Evolutionary conservation across 2,113 vertebrate genomes (phyloP).

Genomic region (Orthonyx spaldingii): DNA sequence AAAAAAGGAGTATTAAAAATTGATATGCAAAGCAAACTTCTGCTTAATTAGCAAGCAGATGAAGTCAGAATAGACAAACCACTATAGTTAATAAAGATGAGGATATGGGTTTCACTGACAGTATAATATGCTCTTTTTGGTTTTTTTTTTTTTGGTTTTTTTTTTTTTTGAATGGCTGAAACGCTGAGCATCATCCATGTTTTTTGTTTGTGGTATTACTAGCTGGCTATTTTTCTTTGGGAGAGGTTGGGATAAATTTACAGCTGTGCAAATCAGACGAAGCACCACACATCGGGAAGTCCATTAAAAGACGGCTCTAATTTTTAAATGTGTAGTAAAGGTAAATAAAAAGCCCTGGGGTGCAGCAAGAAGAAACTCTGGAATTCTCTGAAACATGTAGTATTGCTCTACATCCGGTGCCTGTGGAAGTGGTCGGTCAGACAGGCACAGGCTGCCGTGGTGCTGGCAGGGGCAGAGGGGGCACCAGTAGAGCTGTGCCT

Average conservation of each 20-base stretch:
- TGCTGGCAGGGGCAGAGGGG: fast-evolving
- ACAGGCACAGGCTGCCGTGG: fast-evolving
- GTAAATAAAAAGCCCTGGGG: not conserved
- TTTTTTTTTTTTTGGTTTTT: no score
- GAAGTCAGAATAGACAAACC: conserved; percentile 37
- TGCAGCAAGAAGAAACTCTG: not conserved
- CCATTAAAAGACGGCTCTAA: not conserved
- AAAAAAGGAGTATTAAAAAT: conserved; percentile 69
- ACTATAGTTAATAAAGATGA: conserved; percentile 10
- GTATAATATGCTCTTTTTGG: not conserved
- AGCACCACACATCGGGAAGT: not conserved
- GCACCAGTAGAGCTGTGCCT: not conserved
- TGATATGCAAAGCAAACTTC: conserved; percentile 67
- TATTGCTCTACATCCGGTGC: fast-evolving
- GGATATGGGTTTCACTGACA: not conserved
- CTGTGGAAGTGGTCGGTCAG: fast-evolving
- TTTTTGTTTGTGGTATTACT: not conserved
- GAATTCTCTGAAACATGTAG: not conserved
- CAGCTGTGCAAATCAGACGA: not conserved
- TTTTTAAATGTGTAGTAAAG: not conserved
- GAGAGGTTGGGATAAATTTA: not conserved
- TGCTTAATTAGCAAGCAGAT: conserved; percentile 66
- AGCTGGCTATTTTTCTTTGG: not conserved
- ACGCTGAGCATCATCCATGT: not conserved
- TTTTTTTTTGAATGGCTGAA: not conserved